Base-by-base conservation (phyloP, 2,113 vertebrate genomes). In the Pelecanus crispus region DNA sequence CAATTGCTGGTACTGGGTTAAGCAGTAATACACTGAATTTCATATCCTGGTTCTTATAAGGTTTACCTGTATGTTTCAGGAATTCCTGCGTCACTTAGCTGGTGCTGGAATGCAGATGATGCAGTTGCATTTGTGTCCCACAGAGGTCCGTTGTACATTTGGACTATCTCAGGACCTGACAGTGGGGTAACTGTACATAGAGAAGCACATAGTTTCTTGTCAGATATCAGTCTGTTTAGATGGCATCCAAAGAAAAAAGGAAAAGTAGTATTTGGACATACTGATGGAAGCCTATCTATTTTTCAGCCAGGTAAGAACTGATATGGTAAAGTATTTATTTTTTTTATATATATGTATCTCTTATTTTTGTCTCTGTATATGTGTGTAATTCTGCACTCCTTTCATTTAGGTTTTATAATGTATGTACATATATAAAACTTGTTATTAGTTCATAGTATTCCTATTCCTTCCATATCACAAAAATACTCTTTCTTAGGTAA, bases 251-350 rank as follows among this genome's bases (percentile, higher is more conserved):
- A 98, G 68, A 99, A 99, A 95, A 99, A 98, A 95, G 99, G 99
- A n/a, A 99, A 99, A 79, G 97, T 99, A 73, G 98, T 98, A 29
- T 99, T 99, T 90, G 99, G 99, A 47, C 99, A 99, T 96, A 99
- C 98, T 10, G 99, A 99, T 83, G 99, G 99, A 55, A 99, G 99
- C 94, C 97, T 99, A 19, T 99, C 99, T 22, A 92, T 99, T 95
- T 99, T 99, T 93, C 99, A 99, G 75, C 99, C 99, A 97, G 99
- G 99, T 99, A 97, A 97, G 95, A 90, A 59, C 45, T 38, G 53
- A 47, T 62, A 40, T 3, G 29, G 6, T 84, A 28, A 71, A 49
- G 21, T 90, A 47, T 32, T 34, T 52, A 21, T 31, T 38, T 74
- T 20, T n/a, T n/a, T n/a, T 42, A 15, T 50, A 18, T 42, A 13